These are phyloP conservation scores for Rhodinocichla rosea DNA, from an alignment of 2,113 vertebrate species.

Conservation along the genomic window DNA sequence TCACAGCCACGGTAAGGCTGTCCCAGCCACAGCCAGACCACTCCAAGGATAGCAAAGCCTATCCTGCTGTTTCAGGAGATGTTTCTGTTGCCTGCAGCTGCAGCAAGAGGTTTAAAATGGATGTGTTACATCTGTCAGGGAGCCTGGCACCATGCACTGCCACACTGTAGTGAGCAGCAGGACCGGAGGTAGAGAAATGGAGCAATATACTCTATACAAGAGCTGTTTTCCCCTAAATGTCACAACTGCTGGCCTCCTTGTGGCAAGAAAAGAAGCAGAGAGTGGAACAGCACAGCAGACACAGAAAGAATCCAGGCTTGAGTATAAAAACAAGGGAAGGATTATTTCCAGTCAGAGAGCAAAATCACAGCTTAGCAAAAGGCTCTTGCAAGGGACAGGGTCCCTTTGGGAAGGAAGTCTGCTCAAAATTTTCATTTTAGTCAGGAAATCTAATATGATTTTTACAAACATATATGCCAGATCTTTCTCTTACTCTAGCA, in stretches of 20 bases:
- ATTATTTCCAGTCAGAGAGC: neutral
- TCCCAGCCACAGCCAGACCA: neutral
- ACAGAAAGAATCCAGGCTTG: neutral
- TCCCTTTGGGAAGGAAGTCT: neutral
- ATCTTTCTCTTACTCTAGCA: neutral
- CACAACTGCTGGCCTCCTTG: neutral
- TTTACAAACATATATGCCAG: neutral
- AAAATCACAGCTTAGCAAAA: neutral
- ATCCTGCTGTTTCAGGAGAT: neutral
- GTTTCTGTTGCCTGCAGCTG: neutral
- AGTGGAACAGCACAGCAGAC: neutral
- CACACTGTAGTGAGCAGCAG: neutral
- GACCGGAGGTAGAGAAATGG: neutral
- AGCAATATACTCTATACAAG: neutral
- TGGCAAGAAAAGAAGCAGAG: neutral
- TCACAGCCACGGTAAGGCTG: rapidly evolving
- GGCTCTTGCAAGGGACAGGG: neutral
- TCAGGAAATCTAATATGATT: neutral
- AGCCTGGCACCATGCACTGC: neutral
- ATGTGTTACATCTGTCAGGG: neutral
- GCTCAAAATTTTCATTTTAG: neutral
- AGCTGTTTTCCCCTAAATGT: neutral
- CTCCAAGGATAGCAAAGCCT: neutral
- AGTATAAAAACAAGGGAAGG: neutral
- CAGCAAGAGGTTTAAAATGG: neutral